Base-by-base conservation (phyloP, 2,888 invertebrate genomes). In the Platycheirus rosarum region DNA sequence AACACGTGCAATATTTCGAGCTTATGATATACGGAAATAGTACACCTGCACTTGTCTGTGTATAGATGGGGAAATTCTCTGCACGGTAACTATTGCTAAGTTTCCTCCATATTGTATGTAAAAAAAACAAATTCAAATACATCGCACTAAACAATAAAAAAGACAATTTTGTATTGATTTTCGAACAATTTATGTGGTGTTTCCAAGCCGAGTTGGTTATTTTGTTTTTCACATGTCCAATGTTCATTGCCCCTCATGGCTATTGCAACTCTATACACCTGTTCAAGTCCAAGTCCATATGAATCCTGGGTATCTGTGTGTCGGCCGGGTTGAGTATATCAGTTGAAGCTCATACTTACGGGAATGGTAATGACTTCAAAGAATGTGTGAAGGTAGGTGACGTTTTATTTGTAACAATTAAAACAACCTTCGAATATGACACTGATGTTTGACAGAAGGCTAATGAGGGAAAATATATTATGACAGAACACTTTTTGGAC, bases 141-240 rank as follows among this genome's bases (percentile, higher is more conserved):
- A 35, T 16, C 14, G 40, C 13, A 40, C 18, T 0, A 32, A 32
- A 16, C n/a, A n/a, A n/a, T n/a, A 16, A 65, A 13, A 51, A 49
- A 65, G 18, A 63, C 26, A 53, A 46, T 80, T 70, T 66, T 48
- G 18, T 80, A 80, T 80, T 76, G 75, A 80, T 76, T 80, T 80
- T 80, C 70, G 29, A 75, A 53, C 57, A 74, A 74, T 46, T 16
- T 40, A 26, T 23, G 48, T 55, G 60, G 66, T 9, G 20, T 55
- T 20, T 55, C 14, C 29, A n/a, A 53, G 49, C 70, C 70, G 70
- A 65, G n/a, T 37, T 2, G 53, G 18, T 35, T 20, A 9, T 80
- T 57, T 32, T 62, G 32, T 75, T 75, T 29, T 65, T 48, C 23
- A 11, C 55, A 73, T 75, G 65, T 51, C 46, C 65, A 63, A 73